phyloP scores from a whole-genome alignment of 2,113 vertebrate genomes.

The Chauna torquata region DNA sequence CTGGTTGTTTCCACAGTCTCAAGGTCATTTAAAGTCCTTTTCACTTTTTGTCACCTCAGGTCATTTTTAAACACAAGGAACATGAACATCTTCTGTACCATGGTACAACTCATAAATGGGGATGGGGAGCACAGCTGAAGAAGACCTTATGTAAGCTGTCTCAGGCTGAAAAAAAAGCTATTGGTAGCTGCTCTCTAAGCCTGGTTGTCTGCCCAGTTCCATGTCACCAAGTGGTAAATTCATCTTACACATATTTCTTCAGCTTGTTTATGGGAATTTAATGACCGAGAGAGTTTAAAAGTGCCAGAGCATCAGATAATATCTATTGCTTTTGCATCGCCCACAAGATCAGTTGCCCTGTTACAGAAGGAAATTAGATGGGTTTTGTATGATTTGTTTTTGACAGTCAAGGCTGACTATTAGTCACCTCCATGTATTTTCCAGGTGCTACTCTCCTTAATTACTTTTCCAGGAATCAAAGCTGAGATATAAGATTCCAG shows the following conservation, averaged over 20 bases:
- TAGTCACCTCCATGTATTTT: not conserved
- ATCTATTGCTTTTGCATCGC: not conserved
- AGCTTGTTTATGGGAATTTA: not conserved
- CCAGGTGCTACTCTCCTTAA: not conserved
- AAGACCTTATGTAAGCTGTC: not conserved
- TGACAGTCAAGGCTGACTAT: not conserved
- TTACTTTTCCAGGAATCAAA: slow-evolving; percentile 28
- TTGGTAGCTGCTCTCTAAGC: not conserved
- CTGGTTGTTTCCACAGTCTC: not conserved
- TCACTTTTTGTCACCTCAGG: not conserved
- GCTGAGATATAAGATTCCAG: not conserved
- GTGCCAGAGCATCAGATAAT: not conserved
- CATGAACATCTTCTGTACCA: not conserved
- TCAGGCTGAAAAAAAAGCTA: not conserved
- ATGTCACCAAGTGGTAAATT: not conserved
- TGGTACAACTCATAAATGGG: not conserved
- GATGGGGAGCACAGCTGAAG: not conserved
- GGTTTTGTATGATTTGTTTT: not conserved
- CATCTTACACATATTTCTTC: not conserved
- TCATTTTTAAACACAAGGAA: not conserved
- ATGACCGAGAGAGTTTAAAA: not conserved
- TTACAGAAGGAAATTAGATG: not conserved
- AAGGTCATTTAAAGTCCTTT: not conserved
- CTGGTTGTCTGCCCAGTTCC: not conserved
- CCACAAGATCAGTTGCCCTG: not conserved